These are phyloP conservation scores for Halcyon senegalensis DNA, from an alignment of 2,113 vertebrate genomes.

Conservation along the genomic window DNA sequence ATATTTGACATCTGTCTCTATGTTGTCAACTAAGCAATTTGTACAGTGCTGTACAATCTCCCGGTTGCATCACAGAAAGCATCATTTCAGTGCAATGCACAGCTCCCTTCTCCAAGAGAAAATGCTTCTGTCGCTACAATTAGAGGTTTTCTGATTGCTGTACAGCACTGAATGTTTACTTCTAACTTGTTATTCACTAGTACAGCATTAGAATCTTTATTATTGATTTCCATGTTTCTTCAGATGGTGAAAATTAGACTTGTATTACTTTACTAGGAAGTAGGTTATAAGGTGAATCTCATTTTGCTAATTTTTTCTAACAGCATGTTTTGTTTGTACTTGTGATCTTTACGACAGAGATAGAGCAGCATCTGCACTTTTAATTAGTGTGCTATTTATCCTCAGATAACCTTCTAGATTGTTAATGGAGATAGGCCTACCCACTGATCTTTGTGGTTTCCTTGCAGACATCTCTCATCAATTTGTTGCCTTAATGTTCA, in stretches of 20 bases:
- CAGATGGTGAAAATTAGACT: background rate
- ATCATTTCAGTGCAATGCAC: background rate
- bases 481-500: constrained; percentile 19
- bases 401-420: constrained; percentile 61
- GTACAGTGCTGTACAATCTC: accelerated
- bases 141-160: background rate
- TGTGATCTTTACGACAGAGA: background rate
- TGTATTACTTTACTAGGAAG: background rate
- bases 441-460: constrained; percentile 39
- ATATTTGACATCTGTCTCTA: background rate
- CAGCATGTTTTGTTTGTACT: background rate
- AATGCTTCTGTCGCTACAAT: background rate
- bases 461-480: constrained; percentile 3
- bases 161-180: background rate
- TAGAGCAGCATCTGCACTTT: constrained; percentile 9
- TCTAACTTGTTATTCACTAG: background rate
- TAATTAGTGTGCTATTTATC: constrained; percentile 46
- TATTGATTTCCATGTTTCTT: background rate
- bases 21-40: background rate
- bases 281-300: background rate
- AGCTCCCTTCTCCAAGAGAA: background rate
- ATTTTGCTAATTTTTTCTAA: background rate
- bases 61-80: background rate
- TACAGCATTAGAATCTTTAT: background rate
- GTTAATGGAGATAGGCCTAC: constrained; percentile 33